A percentile compares a stretch with the other conserved stretches of the same genome.
phyloP scores from a whole-genome alignment of 2,888 invertebrate genomes.

The Drosophila bunnanda region DNA sequence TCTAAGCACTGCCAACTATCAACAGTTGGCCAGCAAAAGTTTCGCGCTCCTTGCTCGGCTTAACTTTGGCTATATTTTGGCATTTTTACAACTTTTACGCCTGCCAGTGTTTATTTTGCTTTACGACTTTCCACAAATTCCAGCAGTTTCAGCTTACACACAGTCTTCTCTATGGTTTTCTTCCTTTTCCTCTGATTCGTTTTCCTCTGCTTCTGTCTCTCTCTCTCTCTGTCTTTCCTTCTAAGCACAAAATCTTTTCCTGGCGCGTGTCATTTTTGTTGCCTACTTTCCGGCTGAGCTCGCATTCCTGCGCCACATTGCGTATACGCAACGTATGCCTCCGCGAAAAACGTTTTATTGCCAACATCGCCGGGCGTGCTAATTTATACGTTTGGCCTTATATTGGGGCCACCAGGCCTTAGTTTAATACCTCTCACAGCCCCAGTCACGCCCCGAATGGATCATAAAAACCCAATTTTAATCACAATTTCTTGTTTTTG shows the following conservation, averaged over 20 bases:
- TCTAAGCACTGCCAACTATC: slow-evolving; percentile 31
- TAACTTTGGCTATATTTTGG: slow-evolving; percentile 57
- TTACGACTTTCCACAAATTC: slow-evolving; percentile 74
- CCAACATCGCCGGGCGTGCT: slow-evolving; percentile 59
- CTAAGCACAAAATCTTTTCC: slow-evolving; percentile 19
- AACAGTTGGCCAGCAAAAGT: slow-evolving; percentile 37
- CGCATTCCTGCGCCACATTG: slow-evolving; percentile 26
- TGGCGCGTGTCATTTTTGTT: slow-evolving; percentile 70
- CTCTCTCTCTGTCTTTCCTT: not conserved
- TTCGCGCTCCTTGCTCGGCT: slow-evolving; percentile 20
- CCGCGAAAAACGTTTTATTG: slow-evolving; percentile 72
- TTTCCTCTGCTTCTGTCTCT: not conserved
- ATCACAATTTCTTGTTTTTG: slow-evolving; percentile 62
- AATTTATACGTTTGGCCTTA: slow-evolving; percentile 62
- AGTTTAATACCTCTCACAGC: slow-evolving; percentile 51
- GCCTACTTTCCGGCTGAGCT: slow-evolving; percentile 54
- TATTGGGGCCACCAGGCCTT: slow-evolving; percentile 10
- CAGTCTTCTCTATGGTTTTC: slow-evolving; percentile 1
- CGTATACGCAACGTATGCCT: slow-evolving; percentile 44
- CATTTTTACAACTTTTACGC: slow-evolving; percentile 73
- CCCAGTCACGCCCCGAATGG: slow-evolving; percentile 63
- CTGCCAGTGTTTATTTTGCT: slow-evolving; percentile 78
- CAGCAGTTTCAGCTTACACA: slow-evolving; percentile 28
- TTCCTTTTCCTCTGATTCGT: not conserved
- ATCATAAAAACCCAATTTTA: slow-evolving; percentile 74